Conservation (phyloP, 1,140 invertebrate species). For the Theocolax elegans region DNA sequence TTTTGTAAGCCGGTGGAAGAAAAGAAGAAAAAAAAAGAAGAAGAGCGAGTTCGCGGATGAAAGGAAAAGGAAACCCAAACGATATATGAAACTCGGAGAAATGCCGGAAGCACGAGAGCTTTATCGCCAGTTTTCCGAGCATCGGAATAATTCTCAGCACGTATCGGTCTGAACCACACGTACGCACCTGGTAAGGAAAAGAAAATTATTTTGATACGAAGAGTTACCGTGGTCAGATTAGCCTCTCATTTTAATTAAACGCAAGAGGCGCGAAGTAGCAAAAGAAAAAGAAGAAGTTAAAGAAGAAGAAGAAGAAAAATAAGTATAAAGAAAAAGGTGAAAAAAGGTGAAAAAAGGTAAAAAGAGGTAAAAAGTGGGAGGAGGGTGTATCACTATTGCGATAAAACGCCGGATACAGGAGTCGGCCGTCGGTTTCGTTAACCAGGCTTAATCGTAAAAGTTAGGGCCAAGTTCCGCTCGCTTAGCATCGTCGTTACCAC, state of each 20-base stretch:
- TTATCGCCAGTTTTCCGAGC: slow-evolving; percentile 33
- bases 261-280: background rate
- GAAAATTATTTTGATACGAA: background rate
- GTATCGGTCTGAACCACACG: slow-evolving; percentile 8
- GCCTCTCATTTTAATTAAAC: slow-evolving; percentile 6
- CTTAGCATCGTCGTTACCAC: slow-evolving; percentile 31
- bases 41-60: slow-evolving; percentile 28
- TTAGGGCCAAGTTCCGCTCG: slow-evolving; percentile 24
- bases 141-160: slow-evolving; percentile 35
- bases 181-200: too few species aligned
- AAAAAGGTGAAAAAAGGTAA: too few species aligned
- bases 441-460: slow-evolving; percentile 33
- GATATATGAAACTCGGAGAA: slow-evolving; percentile 31
- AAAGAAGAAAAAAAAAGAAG: too few species aligned
- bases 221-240: background rate
- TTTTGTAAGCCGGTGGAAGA: slow-evolving; percentile 30
- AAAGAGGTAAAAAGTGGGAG: too few species aligned
- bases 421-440: slow-evolving; percentile 23
- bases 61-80: slow-evolving; percentile 28
- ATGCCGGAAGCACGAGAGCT: slow-evolving; percentile 30
- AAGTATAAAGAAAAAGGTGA: background rate
- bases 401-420: background rate
- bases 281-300: background rate
- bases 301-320: background rate
- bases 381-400: too few species aligned